These are phyloP conservation scores for Parazoanthus atlanticus DNA, from an alignment of 92 coral and sea anemone species.

Conservation along the genomic window DNA sequence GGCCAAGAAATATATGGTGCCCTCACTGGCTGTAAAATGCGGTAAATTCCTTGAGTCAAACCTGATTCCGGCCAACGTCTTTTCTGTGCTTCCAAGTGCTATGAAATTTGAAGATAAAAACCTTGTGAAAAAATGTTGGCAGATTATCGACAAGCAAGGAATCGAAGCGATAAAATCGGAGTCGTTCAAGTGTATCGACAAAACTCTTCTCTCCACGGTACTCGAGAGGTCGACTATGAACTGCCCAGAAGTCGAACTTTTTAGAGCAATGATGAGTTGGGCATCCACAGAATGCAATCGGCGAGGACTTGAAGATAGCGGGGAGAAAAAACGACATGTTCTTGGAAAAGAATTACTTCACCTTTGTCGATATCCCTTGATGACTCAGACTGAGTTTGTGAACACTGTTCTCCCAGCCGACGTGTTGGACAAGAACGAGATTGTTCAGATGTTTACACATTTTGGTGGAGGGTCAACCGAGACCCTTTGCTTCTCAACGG, in stretches of 20 bases:
- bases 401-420: conserved; percentile 6
- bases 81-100: no score
- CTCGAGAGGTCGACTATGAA: conserved; percentile 9
- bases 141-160: no score
- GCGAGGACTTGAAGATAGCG: neutral
- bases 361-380: no score
- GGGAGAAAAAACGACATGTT: neutral
- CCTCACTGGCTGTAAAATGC: no score
- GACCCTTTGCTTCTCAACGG: neutral
- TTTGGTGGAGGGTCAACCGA: neutral
- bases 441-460: neutral
- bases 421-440: neutral
- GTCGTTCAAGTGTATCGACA: no score
- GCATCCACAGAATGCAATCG: conserved; percentile 3
- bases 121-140: no score
- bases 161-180: no score
- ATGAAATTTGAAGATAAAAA: no score
- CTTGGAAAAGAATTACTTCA: neutral
- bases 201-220: neutral
- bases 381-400: conserved; percentile 7
- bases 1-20: no score
- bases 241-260: conserved; percentile 17
- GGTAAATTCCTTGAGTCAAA: no score
- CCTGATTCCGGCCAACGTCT: no score
- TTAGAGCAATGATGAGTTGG: conserved; percentile 7